Conservation (phyloP, 2,797 vertebrate genomes). For the Euphonia xanthogaster region DNA sequence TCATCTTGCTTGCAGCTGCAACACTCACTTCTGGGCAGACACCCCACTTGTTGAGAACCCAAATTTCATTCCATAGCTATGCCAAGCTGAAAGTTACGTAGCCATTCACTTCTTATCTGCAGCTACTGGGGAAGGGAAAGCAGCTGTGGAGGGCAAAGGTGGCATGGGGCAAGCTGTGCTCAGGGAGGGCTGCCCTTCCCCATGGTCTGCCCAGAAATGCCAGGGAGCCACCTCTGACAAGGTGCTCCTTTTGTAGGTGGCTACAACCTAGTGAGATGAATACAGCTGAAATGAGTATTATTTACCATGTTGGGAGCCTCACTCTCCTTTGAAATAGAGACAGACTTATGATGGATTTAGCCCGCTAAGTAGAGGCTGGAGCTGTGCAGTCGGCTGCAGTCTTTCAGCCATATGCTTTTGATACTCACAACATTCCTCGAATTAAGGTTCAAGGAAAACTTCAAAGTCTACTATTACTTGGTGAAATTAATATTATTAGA, state of each 20-base stretch:
- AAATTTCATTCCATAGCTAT: accelerated
- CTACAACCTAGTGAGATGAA: not conserved
- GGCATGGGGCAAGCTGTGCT: accelerated
- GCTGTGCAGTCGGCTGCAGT: accelerated
- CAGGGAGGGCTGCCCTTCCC: not conserved
- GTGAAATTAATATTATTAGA: constrained; percentile 26
- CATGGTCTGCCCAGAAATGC: not conserved
- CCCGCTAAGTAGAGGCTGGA: not conserved
- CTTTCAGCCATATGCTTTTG: constrained; percentile 5
- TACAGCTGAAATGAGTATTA: not conserved
- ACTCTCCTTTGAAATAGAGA: not conserved
- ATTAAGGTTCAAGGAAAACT: constrained; percentile 30
- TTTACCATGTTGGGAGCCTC: not conserved
- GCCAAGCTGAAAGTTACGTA: accelerated
- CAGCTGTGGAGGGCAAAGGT: not conserved
- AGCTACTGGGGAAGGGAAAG: not conserved
- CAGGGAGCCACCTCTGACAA: not conserved
- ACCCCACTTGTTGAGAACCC: not conserved
- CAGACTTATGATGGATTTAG: not conserved
- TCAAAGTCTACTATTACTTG: not conserved
- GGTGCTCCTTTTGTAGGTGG: not conserved
- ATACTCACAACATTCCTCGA: constrained; percentile 18
- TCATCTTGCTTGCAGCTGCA: not conserved
- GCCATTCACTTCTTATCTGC: not conserved
- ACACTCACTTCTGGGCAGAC: not conserved